phyloP scores from a whole-genome alignment of 2,888 invertebrate genomes.

The Caenorhabditis doughertyi region DNA sequence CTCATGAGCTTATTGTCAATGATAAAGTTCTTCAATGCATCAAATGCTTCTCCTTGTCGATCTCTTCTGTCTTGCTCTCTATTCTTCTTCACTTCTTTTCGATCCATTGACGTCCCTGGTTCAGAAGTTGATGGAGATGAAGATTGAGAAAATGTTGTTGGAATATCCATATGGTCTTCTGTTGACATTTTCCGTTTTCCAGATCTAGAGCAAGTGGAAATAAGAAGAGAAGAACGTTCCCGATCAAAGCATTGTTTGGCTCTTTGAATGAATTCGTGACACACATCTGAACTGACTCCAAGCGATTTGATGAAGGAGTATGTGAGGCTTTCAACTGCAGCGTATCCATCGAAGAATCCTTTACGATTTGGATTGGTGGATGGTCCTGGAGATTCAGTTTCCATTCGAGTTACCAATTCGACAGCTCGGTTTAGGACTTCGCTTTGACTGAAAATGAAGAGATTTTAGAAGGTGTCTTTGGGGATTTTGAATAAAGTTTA shows the following conservation, averaged over 20 bases:
- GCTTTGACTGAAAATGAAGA: constrained; percentile 42
- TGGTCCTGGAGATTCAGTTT: constrained; percentile 51
- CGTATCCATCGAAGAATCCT: constrained; percentile 63
- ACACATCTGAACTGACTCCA: constrained; percentile 40
- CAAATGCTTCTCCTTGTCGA: constrained; percentile 60
- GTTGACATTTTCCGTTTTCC: too few relatives aligned
- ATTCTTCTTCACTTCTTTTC: constrained; percentile 63
- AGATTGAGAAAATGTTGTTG: neutral
- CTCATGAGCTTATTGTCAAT: constrained; percentile 40
- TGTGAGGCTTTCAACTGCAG: constrained; percentile 25
- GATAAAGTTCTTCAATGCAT: constrained; percentile 51
- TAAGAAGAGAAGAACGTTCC: constrained; percentile 28
- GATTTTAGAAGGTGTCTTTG: neutral
- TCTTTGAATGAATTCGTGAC: constrained; percentile 39
- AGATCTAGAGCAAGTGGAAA: neutral
- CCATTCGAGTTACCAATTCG: constrained; percentile 58
- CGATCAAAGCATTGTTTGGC: constrained; percentile 39
- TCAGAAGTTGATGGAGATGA: constrained; percentile 38
- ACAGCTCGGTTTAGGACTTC: constrained; percentile 56
- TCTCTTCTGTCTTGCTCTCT: constrained; percentile 62
- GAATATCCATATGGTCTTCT: constrained; percentile 2
- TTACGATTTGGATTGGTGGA: constrained; percentile 55
- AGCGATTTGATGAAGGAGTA: constrained; percentile 47
- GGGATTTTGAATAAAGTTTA: neutral
- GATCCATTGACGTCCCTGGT: constrained; percentile 22